Evolutionary conservation across 1,140 invertebrate genomes (phyloP).

Genomic region (Drosophila orosa): DNA sequence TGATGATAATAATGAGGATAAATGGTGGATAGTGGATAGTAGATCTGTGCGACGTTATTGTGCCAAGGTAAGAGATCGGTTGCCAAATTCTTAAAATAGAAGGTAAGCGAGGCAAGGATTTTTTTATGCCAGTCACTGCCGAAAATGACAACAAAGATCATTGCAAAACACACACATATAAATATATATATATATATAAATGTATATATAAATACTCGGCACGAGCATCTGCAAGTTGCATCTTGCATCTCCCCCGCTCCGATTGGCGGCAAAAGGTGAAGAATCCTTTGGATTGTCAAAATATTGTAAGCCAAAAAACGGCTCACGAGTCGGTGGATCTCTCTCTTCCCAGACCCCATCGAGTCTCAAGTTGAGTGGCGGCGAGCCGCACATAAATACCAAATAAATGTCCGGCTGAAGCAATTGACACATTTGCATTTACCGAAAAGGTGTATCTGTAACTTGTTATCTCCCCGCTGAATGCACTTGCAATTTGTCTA

Average conservation of each 20-base stretch:
- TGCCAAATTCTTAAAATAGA: slow-evolving; percentile 79
- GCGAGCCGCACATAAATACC: slow-evolving; percentile 44
- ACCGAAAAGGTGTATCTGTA: slow-evolving; percentile 36
- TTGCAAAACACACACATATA: background rate
- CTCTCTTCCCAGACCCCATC: slow-evolving; percentile 26
- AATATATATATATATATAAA: background rate
- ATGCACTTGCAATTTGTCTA: slow-evolving; percentile 41
- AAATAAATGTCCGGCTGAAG: slow-evolving; percentile 77
- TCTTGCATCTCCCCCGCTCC: slow-evolving; percentile 25
- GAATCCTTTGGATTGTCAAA: slow-evolving; percentile 82
- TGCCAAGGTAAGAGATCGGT: slow-evolving; percentile 80
- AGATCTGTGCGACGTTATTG: slow-evolving; percentile 66
- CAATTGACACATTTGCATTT: slow-evolving; percentile 80
- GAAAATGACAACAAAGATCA: slow-evolving; percentile 55
- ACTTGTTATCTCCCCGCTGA: slow-evolving; percentile 28
- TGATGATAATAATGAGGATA: slow-evolving; percentile 26
- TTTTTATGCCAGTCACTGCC: slow-evolving; percentile 76
- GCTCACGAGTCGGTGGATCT: slow-evolving; percentile 53
- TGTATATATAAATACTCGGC: slow-evolving; percentile 13
- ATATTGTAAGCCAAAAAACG: slow-evolving; percentile 76
- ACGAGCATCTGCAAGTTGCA: slow-evolving; percentile 23
- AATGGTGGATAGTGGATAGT: slow-evolving; percentile 26
- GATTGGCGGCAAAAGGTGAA: slow-evolving; percentile 69
- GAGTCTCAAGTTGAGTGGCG: slow-evolving; percentile 35
- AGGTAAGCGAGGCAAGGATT: slow-evolving; percentile 55